These are phyloP conservation scores for Metacarcinus magister DNA, from an alignment of 2,888 invertebrate species.

Conservation along the genomic window DNA sequence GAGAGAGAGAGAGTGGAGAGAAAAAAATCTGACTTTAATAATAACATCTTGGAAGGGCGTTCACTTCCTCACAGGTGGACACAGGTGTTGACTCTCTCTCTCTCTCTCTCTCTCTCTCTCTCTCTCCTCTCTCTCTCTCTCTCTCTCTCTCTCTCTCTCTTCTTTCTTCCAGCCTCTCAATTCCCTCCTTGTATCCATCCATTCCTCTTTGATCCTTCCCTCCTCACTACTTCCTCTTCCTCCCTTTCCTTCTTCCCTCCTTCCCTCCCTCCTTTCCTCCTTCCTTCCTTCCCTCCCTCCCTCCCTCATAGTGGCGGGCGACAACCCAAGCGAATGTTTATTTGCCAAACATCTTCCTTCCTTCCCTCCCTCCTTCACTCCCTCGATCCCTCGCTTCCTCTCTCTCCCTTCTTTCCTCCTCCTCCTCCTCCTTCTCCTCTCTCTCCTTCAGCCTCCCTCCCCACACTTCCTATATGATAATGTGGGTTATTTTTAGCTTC, in stretches of 20 bases:
- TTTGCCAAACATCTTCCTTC: constrained; percentile 48
- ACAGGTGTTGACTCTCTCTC: constrained; percentile 28
- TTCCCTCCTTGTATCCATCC: constrained; percentile 13
- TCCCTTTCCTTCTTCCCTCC: constrained; percentile 31
- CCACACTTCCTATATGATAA: neutral
- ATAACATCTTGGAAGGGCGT: constrained; percentile 5
- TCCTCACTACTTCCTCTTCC: neutral
- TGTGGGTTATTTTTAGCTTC: neutral
- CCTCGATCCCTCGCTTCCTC: neutral
- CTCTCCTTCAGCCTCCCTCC: neutral
- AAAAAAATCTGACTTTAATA: neutral
- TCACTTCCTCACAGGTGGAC: constrained; percentile 29
- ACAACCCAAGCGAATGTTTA: constrained; percentile 20
- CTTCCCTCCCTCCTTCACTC: constrained; percentile 26
- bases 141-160: neutral
- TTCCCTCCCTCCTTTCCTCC: neutral
- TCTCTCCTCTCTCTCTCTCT: neutral
- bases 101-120: constrained; percentile 54
- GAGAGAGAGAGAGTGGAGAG: neutral
- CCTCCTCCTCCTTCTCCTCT: neutral
- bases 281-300: neutral
- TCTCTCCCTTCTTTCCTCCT: neutral
- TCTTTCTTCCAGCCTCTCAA: neutral
- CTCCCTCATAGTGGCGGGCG: neutral
- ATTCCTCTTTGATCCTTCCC: neutral